These are phyloP conservation scores for Cephalopholis sonnerati DNA, from an alignment of 2,113 vertebrate genomes.

Conservation along the genomic window DNA sequence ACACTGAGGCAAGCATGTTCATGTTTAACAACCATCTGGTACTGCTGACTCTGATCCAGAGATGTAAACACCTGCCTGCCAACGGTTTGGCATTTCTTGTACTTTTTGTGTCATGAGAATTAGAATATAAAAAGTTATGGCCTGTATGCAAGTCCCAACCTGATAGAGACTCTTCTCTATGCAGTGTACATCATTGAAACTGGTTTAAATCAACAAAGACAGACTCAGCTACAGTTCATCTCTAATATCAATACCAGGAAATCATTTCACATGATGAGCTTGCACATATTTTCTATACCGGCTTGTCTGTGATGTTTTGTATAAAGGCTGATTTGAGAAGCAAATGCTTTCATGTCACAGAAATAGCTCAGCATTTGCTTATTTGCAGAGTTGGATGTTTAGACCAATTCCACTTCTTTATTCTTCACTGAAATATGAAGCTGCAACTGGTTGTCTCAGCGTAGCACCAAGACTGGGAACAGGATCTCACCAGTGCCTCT, in stretches of 20 bases:
- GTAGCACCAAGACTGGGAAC: neutral
- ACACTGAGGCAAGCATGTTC: neutral
- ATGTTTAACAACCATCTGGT: neutral
- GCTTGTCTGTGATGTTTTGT: neutral
- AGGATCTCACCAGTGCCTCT: no score
- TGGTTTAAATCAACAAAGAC: conserved; percentile 30
- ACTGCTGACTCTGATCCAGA: neutral
- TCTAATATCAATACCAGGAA: neutral
- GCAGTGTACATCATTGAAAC: neutral
- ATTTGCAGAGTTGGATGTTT: neutral
- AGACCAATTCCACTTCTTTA: neutral
- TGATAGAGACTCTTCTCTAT: neutral
- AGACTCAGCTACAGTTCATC: conserved; percentile 9
- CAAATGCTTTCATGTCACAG: neutral
- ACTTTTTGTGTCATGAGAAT: neutral
- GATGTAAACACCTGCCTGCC: neutral
- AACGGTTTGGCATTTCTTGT: neutral
- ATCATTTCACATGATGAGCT: neutral
- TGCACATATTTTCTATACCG: neutral
- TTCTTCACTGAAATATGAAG: neutral
- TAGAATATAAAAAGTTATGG: neutral
- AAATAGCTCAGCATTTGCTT: neutral
- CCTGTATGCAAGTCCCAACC: conserved; percentile 12
- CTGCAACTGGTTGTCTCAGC: neutral
- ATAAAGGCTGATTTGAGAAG: neutral